Conservation (phyloP, 2,113 vertebrate species). For the Notarius lentiginosus region DNA sequence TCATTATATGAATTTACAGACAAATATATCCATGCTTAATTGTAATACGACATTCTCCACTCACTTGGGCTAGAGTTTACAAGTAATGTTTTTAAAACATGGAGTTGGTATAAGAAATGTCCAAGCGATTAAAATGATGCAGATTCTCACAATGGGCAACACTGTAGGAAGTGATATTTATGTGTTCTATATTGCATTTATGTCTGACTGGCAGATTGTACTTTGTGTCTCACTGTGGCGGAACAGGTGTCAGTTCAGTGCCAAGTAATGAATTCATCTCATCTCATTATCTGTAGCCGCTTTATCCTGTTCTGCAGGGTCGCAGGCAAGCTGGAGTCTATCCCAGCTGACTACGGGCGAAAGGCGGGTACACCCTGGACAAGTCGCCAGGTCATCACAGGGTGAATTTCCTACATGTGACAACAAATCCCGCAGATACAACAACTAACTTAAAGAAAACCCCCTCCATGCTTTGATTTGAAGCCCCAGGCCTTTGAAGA, state of each 20-base stretch:
- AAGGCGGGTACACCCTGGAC: too few species aligned
- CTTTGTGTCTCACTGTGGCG: not conserved
- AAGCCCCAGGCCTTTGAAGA: slow-evolving; percentile 13
- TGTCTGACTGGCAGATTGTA: not conserved
- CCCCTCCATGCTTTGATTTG: slow-evolving; percentile 23
- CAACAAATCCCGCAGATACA: slow-evolving; percentile 4
- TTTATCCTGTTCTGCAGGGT: too few species aligned
- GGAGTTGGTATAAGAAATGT: not conserved
- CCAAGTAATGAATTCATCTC: not conserved
- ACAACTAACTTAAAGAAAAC: not conserved
- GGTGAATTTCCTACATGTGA: slow-evolving; percentile 31
- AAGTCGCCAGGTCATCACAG: not conserved
- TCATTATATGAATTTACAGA: not conserved
- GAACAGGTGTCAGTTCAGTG: not conserved
- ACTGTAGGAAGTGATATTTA: not conserved
- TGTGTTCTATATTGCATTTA: not conserved
- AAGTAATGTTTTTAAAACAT: not conserved
- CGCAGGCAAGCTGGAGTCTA: too few species aligned
- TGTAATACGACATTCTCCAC: not conserved
- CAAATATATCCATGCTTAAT: not conserved
- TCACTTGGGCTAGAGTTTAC: not conserved
- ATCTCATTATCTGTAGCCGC: too few species aligned
- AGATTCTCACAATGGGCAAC: not conserved
- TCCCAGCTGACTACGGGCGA: too few species aligned
- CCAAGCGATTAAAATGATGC: not conserved